Conservation (phyloP, 2,113 vertebrate species). For the Elanoides forficatus region DNA sequence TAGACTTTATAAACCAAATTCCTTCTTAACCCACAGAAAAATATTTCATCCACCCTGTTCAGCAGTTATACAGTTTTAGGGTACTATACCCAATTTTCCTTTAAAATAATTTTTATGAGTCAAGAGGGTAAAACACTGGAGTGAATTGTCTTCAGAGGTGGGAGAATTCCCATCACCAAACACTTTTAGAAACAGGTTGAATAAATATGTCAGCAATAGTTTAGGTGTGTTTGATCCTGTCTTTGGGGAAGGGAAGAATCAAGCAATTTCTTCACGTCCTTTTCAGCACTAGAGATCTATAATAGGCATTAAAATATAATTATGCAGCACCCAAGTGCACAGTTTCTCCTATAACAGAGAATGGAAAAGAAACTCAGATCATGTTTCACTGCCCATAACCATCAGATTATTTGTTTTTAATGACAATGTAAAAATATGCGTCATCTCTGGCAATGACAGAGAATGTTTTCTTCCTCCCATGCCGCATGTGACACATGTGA, state of each 20-base stretch:
- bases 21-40: background rate
- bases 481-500: accelerated
- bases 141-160: background rate
- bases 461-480: background rate
- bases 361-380: background rate
- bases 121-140: background rate
- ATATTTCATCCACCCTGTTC: background rate
- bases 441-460: background rate
- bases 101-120: background rate
- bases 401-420: background rate
- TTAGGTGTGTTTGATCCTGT: background rate
- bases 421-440: background rate
- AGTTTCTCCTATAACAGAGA: background rate
- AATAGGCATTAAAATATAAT: background rate
- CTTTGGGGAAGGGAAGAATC: background rate
- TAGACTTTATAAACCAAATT: background rate
- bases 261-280: background rate
- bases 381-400: background rate
- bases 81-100: background rate
- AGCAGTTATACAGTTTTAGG: background rate
- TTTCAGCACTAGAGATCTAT: background rate
- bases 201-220: background rate
- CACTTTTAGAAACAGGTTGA: background rate
- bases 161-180: background rate
- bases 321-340: background rate